Conservation (phyloP, 2,797 vertebrate species). For the Thamnophis elegans region DNA sequence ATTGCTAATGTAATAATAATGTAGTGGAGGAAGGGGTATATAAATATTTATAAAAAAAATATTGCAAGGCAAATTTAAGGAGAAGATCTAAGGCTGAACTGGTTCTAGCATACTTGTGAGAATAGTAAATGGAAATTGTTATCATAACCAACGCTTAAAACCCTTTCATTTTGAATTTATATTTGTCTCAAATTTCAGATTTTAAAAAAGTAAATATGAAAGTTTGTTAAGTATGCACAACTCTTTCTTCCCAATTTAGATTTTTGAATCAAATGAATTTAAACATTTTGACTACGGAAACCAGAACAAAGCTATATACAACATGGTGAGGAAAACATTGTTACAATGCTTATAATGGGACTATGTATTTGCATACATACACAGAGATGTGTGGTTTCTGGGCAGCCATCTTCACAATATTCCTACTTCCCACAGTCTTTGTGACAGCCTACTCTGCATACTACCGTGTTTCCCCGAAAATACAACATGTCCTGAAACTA, state of each 20-base stretch:
- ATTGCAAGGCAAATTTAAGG: neutral
- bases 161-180: neutral
- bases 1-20: neutral
- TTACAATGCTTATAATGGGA: neutral
- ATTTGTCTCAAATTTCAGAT: neutral
- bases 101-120: too few relatives aligned
- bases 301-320: slow-evolving; percentile 13
- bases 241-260: neutral
- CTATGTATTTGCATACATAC: neutral
- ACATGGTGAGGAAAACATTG: slow-evolving; percentile 16
- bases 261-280: slow-evolving; percentile 13
- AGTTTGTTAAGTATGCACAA: neutral
- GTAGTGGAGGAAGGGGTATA: neutral
- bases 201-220: neutral
- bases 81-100: neutral
- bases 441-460: neutral
- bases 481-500: too few relatives aligned
- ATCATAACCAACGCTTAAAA: neutral
- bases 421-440: neutral
- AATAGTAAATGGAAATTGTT: too few relatives aligned
- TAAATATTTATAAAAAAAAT: neutral
- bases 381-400: neutral
- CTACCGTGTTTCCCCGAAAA: neutral
- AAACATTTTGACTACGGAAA: slow-evolving; percentile 17
- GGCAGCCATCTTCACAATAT: neutral